Conservation (phyloP, 30 jellyfish, hydroid and myxozoan species). For the Hydractinia echinata region DNA sequence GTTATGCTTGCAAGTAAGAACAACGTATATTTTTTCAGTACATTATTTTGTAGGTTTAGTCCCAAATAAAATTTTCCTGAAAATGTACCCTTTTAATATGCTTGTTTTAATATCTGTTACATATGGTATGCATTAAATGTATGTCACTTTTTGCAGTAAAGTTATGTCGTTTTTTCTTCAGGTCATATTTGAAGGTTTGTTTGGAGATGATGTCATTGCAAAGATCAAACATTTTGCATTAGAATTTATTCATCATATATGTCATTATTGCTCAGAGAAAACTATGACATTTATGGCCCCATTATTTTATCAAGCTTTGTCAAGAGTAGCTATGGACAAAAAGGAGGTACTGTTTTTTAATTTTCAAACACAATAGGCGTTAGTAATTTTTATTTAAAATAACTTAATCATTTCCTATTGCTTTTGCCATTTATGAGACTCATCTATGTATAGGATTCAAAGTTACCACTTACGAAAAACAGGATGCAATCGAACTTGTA, state of each 20-base stretch:
- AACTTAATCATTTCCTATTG: no score
- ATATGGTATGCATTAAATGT: no score
- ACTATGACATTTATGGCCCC: conserved; percentile 59
- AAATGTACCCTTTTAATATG: neutral
- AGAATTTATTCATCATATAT: conserved; percentile 73
- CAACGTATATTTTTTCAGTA: neutral
- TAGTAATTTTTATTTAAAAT: no score
- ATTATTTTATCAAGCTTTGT: conserved; percentile 66
- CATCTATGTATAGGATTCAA: no score
- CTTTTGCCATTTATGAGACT: no score
- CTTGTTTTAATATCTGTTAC: no score
- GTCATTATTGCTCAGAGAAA: conserved; percentile 53
- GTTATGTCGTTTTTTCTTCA: neutral
- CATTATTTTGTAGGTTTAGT: neutral
- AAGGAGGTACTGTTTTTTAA: conserved; percentile 46
- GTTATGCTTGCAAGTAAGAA: conserved; percentile 60
- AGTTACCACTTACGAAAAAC: no score
- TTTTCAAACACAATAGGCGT: no score
- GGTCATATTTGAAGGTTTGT: conserved; percentile 61
- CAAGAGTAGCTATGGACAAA: conserved; percentile 49
- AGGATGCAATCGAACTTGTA: no score
- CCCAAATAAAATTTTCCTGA: neutral
- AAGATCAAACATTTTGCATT: conserved; percentile 63
- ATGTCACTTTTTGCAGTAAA: no score
- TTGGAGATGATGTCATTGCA: conserved; percentile 71